Evolutionary conservation across 2,797 vertebrate species (phyloP).

Genomic region (Avahi laniger): DNA sequence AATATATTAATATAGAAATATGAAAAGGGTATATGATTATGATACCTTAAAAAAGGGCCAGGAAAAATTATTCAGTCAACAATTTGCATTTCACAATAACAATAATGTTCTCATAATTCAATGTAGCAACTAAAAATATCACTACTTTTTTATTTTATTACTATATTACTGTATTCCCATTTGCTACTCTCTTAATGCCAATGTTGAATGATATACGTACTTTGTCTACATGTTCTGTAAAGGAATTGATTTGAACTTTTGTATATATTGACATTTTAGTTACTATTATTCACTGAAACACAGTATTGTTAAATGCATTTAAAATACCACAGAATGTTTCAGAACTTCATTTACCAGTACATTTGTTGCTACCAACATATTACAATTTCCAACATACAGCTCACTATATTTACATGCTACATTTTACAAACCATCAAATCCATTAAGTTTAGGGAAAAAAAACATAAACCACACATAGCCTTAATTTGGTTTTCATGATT

Average conservation of each 20-base stretch:
- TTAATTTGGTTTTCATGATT: not conserved
- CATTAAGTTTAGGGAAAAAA: not conserved
- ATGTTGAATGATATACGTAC: not conserved
- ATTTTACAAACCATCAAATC: constrained; percentile 42
- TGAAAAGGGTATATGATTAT: not conserved
- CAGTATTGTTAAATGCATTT: not conserved
- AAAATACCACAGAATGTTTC: not conserved
- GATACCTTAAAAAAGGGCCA: not conserved
- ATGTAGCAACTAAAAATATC: not conserved
- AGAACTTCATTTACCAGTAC: not conserved
- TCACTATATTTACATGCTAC: not conserved
- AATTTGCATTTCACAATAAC: constrained; percentile 12
- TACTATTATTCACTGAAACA: constrained; percentile 19
- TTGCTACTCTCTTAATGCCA: not conserved
- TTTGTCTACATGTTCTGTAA: not conserved
- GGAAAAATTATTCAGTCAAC: not conserved
- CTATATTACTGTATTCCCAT: not conserved
- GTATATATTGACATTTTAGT: not conserved
- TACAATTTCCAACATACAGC: not conserved
- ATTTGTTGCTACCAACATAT: not conserved
- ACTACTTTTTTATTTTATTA: not conserved
- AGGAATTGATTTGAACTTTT: not conserved
- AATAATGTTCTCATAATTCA: not conserved
- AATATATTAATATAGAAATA: not conserved
- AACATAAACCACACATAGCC: not conserved